Conservation (phyloP, 2,888 invertebrate genomes). For the Brachyopa scutellaris region DNA sequence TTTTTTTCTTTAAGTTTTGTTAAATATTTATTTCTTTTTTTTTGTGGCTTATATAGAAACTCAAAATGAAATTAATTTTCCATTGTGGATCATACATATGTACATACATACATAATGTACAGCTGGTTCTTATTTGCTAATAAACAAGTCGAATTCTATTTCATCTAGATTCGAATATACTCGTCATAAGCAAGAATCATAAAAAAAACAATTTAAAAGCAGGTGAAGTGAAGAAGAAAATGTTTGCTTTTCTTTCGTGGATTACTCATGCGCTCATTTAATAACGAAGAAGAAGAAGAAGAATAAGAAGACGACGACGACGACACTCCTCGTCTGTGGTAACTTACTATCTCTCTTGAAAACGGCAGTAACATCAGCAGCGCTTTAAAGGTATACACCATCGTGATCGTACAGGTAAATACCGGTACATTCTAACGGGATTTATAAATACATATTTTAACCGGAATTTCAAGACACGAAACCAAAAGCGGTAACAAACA, state of each 20-base stretch:
- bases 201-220: slow-evolving; percentile 24
- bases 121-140: not conserved
- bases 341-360: slow-evolving; percentile 2
- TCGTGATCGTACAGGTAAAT: slow-evolving; percentile 60
- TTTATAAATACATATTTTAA: slow-evolving; percentile 74
- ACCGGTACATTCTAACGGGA: slow-evolving; percentile 76
- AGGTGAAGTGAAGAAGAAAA: too few relatives aligned
- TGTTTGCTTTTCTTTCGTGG: slow-evolving; percentile 37
- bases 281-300: slow-evolving; percentile 1
- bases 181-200: not conserved
- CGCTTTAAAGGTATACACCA: slow-evolving; percentile 15
- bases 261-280: slow-evolving; percentile 52
- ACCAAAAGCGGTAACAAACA: slow-evolving; percentile 10
- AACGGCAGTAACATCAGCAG: not conserved
- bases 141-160: slow-evolving; percentile 6
- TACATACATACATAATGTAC: too few relatives aligned
- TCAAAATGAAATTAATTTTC: not conserved
- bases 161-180: not conserved
- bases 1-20: not conserved
- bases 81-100: not conserved
- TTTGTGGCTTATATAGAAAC: not conserved
- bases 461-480: slow-evolving; percentile 74
- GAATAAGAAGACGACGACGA: too few relatives aligned
- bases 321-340: slow-evolving; percentile 15
- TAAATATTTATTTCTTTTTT: not conserved